phyloP scores from a whole-genome alignment of 2,888 invertebrate genomes.

The Rapana venosa region DNA sequence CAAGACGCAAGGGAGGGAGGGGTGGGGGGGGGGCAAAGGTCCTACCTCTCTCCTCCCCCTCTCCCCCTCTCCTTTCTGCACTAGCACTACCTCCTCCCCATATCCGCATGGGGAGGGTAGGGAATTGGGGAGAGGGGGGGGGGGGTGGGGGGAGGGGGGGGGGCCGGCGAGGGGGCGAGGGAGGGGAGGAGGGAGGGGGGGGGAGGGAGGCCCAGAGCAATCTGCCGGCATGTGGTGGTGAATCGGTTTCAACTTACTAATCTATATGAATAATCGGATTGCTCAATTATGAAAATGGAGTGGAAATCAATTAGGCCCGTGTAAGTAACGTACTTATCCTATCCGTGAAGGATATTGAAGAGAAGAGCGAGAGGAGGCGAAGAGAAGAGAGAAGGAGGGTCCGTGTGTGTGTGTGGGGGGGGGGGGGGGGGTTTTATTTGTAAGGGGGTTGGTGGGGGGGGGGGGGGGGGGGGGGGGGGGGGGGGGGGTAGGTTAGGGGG shows the following conservation, averaged over 20 bases:
- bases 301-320: constrained; percentile 62
- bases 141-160: constrained; percentile 23
- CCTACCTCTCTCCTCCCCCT: neutral
- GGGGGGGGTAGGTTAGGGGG: neutral
- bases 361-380: neutral
- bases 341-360: constrained; percentile 47
- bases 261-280: constrained; percentile 65
- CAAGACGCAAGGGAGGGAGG: constrained; percentile 33
- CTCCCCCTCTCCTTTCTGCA: neutral
- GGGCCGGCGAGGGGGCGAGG: neutral
- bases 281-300: constrained; percentile 67
- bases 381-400: neutral
- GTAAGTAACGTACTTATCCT: constrained; percentile 61
- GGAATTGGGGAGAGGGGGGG: neutral
- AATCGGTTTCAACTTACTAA: constrained; percentile 68
- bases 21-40: neutral
- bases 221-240: constrained; percentile 58
- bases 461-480: neutral
- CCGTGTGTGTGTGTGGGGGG: neutral
- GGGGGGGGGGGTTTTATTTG: neutral
- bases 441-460: neutral
- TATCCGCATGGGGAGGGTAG: neutral
- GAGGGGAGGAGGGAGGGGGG: constrained; percentile 16
- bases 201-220: constrained; percentile 52
- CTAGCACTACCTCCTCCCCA: neutral